These are phyloP conservation scores for Lissonota sp. DNA, from an alignment of 2,888 invertebrate genomes.

Conservation along the genomic window DNA sequence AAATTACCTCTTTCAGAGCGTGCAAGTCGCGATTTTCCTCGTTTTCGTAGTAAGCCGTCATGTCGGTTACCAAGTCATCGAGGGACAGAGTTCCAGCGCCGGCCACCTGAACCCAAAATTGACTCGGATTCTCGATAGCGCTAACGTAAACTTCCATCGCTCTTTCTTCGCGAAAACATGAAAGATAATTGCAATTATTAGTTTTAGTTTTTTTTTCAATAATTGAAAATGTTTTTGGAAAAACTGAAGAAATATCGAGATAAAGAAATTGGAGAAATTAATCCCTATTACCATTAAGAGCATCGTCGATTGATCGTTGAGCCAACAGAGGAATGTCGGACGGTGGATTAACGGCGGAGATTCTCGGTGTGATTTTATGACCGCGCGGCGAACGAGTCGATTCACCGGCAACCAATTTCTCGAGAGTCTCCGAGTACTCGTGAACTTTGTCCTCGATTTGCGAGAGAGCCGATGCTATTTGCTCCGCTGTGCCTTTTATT, in stretches of 20 bases:
- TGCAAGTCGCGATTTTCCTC: conserved; percentile 88
- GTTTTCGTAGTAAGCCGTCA: conserved; percentile 92
- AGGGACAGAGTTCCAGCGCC: conserved; percentile 90
- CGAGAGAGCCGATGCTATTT: conserved; percentile 90
- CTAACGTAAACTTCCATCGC: conserved; percentile 94
- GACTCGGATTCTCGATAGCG: conserved; percentile 91
- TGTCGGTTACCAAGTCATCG: conserved; percentile 91
- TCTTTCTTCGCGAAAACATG: conserved; percentile 83
- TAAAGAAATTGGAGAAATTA: background rate
- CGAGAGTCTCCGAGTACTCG: conserved; percentile 74
- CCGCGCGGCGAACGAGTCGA: conserved; percentile 69
- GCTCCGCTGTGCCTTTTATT: conserved; percentile 89
- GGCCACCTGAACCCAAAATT: conserved; percentile 95
- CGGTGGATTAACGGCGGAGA: conserved; percentile 41
- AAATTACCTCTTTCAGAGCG: conserved; percentile 79
- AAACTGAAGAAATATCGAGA: background rate
- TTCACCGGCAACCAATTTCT: conserved; percentile 67
- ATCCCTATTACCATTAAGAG: conserved; percentile 59
- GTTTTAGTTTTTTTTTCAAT: background rate
- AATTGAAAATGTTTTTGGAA: background rate
- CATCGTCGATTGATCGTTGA: conserved; percentile 33
- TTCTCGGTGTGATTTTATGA: conserved; percentile 68
- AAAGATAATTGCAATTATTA: conserved; percentile 5
- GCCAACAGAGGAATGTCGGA: conserved; percentile 48
- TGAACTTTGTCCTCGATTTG: conserved; percentile 89